phyloP scores from a whole-genome alignment of 2,888 invertebrate genomes.

The Mesochorus sp. region DNA sequence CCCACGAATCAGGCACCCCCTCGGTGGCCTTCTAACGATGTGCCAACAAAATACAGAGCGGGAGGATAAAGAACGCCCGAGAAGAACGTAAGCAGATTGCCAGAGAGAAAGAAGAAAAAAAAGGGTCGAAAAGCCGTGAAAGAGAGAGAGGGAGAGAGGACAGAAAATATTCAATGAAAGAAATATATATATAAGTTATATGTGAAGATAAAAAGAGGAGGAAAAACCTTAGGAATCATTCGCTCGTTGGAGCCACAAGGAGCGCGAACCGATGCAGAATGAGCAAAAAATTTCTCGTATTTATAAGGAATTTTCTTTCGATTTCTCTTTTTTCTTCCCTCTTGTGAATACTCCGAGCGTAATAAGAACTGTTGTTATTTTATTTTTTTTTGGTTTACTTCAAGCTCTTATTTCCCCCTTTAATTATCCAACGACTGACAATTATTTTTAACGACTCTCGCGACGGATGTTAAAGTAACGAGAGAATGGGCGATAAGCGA shows the following conservation, averaged over 20 bases:
- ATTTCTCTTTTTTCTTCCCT: constrained; percentile 8
- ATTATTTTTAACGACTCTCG: constrained; percentile 80
- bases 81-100: constrained; percentile 79
- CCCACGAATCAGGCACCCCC: constrained; percentile 74
- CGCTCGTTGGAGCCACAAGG: constrained; percentile 49
- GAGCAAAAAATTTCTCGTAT: constrained; percentile 21
- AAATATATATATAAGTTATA: not conserved
- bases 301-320: not conserved
- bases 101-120: constrained; percentile 63
- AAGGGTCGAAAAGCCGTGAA: constrained; percentile 45
- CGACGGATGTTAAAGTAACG: constrained; percentile 70
- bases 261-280: constrained; percentile 42
- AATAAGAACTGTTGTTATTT: constrained; percentile 20
- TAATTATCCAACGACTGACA: constrained; percentile 80
- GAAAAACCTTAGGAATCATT: constrained; percentile 68
- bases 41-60: constrained; percentile 79
- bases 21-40: constrained; percentile 79
- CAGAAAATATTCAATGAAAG: constrained; percentile 30
- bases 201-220: constrained; percentile 43
- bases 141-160: constrained; percentile 47
- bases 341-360: not conserved
- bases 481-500: constrained; percentile 52
- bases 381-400: constrained; percentile 55
- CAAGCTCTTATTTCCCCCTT: constrained; percentile 71
- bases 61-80: constrained; percentile 75